Percentiles rank a stretch among this genome's conserved stretches.
Evolutionary conservation across 2,113 vertebrate genomes (phyloP).

Genomic region (Baryphthengus martii): DNA sequence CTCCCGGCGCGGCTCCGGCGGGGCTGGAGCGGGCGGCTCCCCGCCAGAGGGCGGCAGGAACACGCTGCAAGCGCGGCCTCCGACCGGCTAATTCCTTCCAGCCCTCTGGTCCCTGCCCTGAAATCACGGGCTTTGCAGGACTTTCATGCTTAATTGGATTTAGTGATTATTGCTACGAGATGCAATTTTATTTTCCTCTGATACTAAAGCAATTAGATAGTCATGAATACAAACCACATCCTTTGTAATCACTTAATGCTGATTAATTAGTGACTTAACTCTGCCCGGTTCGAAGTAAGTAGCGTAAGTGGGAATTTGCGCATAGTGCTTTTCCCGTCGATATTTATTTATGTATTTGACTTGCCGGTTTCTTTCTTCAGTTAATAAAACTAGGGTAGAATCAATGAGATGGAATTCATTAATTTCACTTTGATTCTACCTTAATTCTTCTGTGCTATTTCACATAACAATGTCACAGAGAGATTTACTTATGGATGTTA

Average conservation of each 20-base stretch:
- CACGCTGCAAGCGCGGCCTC: background rate
- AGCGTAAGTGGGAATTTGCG: background rate
- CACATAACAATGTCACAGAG: background rate
- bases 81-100: rapidly evolving
- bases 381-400: background rate
- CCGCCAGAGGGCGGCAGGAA: background rate
- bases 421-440: background rate
- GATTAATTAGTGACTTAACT: background rate
- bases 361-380: background rate
- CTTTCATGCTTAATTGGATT: background rate
- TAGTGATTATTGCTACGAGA: background rate
- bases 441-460: background rate
- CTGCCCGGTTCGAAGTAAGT: background rate
- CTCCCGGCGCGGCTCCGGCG: too few species aligned
- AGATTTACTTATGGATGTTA: background rate
- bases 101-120: background rate
- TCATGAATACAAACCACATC: background rate
- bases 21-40: too few species aligned
- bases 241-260: background rate
- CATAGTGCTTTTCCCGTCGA: background rate
- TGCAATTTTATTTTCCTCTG: background rate
- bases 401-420: background rate
- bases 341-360: background rate
- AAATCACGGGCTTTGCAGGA: background rate
- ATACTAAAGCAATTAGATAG: background rate